A percentile compares a stretch with the other conserved stretches of the same genome.
phyloP scores from a whole-genome alignment of 2,888 invertebrate species.

The Linyphia triangularis region DNA sequence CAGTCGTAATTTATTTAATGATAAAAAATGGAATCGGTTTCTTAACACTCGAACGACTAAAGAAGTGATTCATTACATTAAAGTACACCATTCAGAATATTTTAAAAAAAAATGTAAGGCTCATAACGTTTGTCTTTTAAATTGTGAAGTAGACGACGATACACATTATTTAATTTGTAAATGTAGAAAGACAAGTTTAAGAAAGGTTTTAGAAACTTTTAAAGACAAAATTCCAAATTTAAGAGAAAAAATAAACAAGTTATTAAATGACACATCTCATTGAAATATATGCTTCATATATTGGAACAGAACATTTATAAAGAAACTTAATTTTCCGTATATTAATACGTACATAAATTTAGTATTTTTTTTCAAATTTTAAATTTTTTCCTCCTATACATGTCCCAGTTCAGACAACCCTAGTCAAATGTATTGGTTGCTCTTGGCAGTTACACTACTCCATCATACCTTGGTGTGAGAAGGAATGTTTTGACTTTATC shows the following conservation, averaged over 20 bases:
- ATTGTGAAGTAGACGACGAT: not conserved
- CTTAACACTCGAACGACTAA: not conserved
- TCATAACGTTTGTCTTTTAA: not conserved
- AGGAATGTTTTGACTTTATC: not conserved
- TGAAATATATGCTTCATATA: not conserved
- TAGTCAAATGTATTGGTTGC: no score
- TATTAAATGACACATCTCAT: not conserved
- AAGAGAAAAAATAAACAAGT: not conserved
- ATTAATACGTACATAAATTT: not conserved
- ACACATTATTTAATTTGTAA: conserved; percentile 29
- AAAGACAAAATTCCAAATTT: not conserved
- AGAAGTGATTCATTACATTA: conserved; percentile 10
- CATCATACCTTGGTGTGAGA: not conserved
- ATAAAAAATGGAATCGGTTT: conserved; percentile 34
- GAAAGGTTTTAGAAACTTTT: not conserved
- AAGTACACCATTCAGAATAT: conserved; percentile 20
- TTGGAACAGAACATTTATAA: not conserved
- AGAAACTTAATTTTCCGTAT: not conserved
- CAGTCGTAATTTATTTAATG: not conserved
- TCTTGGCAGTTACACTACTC: no score
- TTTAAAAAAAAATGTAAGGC: conserved; percentile 5
- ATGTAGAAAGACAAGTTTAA: not conserved
- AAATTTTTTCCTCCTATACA: no score
- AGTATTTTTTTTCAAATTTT: not conserved
- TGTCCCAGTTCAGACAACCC: no score